Conservation (phyloP, 2,113 vertebrate genomes). For the Propithecus coquereli region DNA sequence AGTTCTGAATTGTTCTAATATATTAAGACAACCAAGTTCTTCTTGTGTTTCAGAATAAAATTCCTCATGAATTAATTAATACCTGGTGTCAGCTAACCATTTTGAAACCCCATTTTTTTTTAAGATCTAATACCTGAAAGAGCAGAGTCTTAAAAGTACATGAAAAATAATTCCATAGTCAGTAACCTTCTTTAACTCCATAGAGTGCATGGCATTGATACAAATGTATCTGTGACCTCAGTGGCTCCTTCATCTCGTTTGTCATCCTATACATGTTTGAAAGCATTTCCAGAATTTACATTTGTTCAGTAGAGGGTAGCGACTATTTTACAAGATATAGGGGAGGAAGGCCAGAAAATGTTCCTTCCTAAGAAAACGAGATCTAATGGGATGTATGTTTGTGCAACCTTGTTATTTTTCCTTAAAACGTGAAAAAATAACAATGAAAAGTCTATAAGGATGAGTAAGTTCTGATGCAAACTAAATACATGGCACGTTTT, state of each 20-base stretch:
- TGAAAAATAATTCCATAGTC: background rate
- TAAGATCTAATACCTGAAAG: conserved; percentile 54
- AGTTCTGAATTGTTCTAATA: background rate
- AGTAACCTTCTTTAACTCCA: background rate
- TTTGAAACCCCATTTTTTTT: background rate
- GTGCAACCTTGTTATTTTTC: background rate
- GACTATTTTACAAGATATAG: background rate
- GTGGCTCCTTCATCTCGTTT: conserved; percentile 31
- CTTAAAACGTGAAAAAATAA: background rate
- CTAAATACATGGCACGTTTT: conserved; percentile 10
- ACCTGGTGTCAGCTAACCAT: background rate
- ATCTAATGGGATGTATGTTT: background rate
- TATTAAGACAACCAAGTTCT: conserved; percentile 17
- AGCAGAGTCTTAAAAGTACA: conserved; percentile 42
- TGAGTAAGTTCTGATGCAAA: conserved; percentile 64
- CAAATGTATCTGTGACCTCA: background rate
- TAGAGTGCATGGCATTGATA: conserved; percentile 34
- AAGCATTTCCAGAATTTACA: conserved; percentile 19
- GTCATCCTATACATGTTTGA: background rate
- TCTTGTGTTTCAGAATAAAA: conserved; percentile 34
- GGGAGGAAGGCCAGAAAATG: background rate
- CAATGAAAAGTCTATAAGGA: background rate
- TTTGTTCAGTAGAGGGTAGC: background rate
- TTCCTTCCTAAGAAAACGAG: background rate
- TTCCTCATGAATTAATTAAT: background rate